A percentile compares a stretch with the other conserved stretches of the same genome.
Conservation (phyloP, 1,140 invertebrate species). For the Cyclina sinensis region DNA sequence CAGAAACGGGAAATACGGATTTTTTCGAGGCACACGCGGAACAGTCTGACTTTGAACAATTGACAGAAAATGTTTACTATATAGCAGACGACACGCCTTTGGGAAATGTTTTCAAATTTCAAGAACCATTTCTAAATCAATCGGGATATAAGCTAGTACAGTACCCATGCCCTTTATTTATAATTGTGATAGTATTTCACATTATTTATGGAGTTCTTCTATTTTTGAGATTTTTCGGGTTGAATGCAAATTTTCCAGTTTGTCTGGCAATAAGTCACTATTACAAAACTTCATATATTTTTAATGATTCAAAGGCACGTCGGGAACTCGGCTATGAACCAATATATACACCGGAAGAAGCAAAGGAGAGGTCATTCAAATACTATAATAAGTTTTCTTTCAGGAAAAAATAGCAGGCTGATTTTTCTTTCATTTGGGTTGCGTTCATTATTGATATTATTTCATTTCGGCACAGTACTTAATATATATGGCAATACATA, state of each 20-base stretch:
- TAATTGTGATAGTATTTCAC: background rate
- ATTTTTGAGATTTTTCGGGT: conserved; percentile 33
- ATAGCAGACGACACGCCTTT: conserved; percentile 41
- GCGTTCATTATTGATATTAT: no score
- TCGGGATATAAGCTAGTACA: conserved; percentile 10
- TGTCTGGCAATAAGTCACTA: background rate
- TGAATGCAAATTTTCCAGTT: conserved; percentile 37
- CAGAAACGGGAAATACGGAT: background rate
- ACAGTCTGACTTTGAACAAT: background rate
- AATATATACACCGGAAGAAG: conserved; percentile 27
- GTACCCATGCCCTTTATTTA: background rate
- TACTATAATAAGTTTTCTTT: conserved; percentile 7
- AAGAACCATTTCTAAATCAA: conserved; percentile 22
- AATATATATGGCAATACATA: no score
- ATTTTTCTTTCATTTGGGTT: no score
- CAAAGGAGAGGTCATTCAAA: conserved; percentile 23
- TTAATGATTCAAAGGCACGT: conserved; percentile 23
- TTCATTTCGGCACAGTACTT: no score
- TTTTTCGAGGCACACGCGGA: no score
- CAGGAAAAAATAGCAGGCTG: no score
- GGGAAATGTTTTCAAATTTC: conserved; percentile 20
- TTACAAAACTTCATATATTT: background rate
- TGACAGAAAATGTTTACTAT: conserved; percentile 25
- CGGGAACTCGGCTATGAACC: conserved; percentile 31
- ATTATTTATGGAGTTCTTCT: conserved; percentile 15